phyloP scores from a whole-genome alignment of 2,113 vertebrate species.

The Jaculus jaculus region DNA sequence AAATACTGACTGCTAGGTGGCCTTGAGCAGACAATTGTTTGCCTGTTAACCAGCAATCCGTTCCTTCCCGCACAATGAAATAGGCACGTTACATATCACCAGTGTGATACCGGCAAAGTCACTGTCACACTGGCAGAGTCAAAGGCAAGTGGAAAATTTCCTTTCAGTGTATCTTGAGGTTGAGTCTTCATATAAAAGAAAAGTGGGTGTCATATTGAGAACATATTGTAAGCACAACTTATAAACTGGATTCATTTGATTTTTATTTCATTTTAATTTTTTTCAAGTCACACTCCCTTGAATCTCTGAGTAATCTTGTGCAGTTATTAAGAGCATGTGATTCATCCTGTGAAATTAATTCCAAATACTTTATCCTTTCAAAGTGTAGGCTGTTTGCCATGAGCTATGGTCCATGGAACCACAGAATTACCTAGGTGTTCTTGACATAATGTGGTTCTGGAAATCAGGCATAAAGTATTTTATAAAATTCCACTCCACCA shows the following conservation, averaged over 20 bases:
- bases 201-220: conserved; percentile 33
- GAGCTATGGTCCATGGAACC: not conserved
- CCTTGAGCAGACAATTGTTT: not conserved
- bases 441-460: not conserved
- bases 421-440: conserved; percentile 27
- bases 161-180: not conserved
- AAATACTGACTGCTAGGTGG: not conserved
- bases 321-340: conserved; percentile 52
- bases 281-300: not conserved
- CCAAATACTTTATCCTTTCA: conserved; percentile 53
- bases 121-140: not conserved
- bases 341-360: conserved; percentile 48
- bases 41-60: conserved; percentile 22
- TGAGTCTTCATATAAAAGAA: conserved; percentile 9
- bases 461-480: not conserved
- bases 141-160: conserved; percentile 25
- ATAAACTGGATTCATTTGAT: conserved; percentile 35
- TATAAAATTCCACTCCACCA: not conserved
- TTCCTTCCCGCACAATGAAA: not conserved
- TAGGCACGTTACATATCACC: conserved; percentile 8
- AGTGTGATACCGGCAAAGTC: not conserved
- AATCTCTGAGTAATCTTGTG: conserved; percentile 52
- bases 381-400: not conserved
- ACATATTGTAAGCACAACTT: conserved; percentile 53
- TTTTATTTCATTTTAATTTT: conserved; percentile 41